phyloP scores from a whole-genome alignment of 2,888 invertebrate genomes.

The Xanthia togata region DNA sequence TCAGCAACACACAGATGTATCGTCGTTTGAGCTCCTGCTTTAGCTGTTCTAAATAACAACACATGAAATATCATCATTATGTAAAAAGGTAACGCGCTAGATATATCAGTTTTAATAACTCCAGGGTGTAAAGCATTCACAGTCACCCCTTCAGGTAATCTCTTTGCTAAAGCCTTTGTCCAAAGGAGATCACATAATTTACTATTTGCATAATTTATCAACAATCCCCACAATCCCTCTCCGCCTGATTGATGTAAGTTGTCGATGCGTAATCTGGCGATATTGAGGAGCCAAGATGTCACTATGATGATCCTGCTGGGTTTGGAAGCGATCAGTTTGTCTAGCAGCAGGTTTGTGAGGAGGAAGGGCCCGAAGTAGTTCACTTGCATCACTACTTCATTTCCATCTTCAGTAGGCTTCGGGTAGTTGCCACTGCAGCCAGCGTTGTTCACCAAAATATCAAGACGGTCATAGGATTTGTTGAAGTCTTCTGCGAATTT shows the following conservation, averaged over 20 bases:
- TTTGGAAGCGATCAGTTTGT: conserved; percentile 81
- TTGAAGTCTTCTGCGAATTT: conserved; percentile 91
- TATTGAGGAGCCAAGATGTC: conserved; percentile 79
- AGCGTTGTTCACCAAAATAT: conserved; percentile 92
- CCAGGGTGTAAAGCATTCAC: conserved; percentile 96
- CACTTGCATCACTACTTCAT: conserved; percentile 91
- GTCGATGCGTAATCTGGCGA: conserved; percentile 86
- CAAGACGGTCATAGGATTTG: conserved; percentile 85
- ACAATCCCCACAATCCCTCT: too few relatives aligned
- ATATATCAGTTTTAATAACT: conserved; percentile 94
- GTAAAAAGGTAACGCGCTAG: conserved; percentile 89
- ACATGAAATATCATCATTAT: conserved; percentile 85
- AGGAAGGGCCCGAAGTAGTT: conserved; percentile 94
- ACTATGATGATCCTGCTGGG: conserved; percentile 86
- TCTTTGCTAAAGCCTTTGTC: conserved; percentile 82
- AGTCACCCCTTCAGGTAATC: conserved; percentile 90
- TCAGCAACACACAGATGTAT: conserved; percentile 94
- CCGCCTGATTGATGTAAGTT: conserved; percentile 58
- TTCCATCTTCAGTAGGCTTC: conserved; percentile 90
- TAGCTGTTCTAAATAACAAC: conserved; percentile 92
- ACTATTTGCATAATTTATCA: conserved; percentile 83
- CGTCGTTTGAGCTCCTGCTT: conserved; percentile 95
- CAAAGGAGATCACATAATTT: conserved; percentile 85
- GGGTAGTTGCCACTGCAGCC: conserved; percentile 82
- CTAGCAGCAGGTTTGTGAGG: conserved; percentile 92